phyloP scores from a whole-genome alignment of 2,888 invertebrate genomes.

The Tinea pellionella region DNA sequence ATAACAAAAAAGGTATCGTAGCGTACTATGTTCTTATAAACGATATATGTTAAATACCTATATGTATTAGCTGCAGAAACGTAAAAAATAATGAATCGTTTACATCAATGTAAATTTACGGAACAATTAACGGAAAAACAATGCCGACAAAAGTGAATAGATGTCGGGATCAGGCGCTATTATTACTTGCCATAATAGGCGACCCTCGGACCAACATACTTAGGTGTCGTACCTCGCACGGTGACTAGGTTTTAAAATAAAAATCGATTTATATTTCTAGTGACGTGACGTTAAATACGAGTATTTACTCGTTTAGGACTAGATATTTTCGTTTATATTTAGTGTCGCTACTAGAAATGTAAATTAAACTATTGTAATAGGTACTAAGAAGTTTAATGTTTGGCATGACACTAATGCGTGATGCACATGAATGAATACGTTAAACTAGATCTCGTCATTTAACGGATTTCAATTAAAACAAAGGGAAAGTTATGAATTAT shows the following conservation, averaged over 20 bases:
- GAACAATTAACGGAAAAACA: constrained; percentile 17
- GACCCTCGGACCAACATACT: not conserved
- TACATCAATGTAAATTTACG: not conserved
- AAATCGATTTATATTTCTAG: not conserved
- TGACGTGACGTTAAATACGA: not conserved
- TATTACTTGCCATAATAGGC: constrained; percentile 39
- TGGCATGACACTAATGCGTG: no score
- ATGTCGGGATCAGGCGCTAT: constrained; percentile 54
- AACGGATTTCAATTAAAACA: not conserved
- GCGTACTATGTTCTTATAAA: no score
- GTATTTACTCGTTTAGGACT: not conserved
- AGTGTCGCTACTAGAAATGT: no score
- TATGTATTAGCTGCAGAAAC: not conserved
- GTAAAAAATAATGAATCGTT: constrained; percentile 6
- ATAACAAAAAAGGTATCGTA: constrained; percentile 23
- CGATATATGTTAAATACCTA: no score
- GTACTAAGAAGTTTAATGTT: no score
- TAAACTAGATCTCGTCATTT: not conserved
- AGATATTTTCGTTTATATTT: no score
- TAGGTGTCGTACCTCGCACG: not conserved
- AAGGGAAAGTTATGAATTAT: not conserved
- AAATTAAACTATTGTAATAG: no score
- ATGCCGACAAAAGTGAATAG: constrained; percentile 58
- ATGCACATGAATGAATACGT: not conserved
- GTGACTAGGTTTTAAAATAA: not conserved